Percentiles rank a stretch among this genome's conserved stretches.
phyloP scores from a whole-genome alignment of 2,113 vertebrate genomes.

The Leucoraja erinaceus region DNA sequence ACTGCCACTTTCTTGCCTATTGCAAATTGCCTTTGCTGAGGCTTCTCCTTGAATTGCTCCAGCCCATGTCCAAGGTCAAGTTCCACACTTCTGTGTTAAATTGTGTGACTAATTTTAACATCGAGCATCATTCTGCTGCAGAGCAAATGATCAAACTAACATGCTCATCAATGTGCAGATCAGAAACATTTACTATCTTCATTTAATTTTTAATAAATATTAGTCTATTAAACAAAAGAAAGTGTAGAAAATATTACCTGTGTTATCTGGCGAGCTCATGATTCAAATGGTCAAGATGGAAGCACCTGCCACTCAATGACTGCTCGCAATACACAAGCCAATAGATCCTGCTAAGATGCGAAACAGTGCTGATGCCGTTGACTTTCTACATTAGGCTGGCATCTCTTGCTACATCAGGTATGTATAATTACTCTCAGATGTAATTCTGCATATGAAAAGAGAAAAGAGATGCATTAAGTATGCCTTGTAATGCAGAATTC shows the following conservation, averaged over 20 bases:
- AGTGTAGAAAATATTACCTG: conserved; percentile 31
- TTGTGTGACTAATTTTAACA: background rate
- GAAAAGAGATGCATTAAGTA: background rate
- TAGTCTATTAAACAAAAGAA: background rate
- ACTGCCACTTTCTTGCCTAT: no score
- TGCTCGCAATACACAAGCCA: background rate
- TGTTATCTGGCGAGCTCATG: conserved; percentile 38
- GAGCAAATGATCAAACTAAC: background rate
- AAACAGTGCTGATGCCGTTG: background rate
- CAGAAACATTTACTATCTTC: background rate
- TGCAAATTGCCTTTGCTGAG: no score
- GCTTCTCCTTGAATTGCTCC: no score
- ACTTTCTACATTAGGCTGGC: conserved; percentile 20
- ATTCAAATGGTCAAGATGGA: conserved; percentile 15
- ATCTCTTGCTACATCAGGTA: conserved; percentile 7
- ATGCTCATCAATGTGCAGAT: background rate
- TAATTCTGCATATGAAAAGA: background rate
- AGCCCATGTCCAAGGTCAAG: no score
- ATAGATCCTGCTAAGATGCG: background rate
- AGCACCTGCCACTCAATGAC: conserved; percentile 24
- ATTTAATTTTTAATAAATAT: background rate
- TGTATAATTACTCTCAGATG: background rate
- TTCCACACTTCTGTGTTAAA: no score
- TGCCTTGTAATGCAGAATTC: background rate
- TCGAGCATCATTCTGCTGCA: background rate